Evolutionary conservation across 2,888 invertebrate species (phyloP).

Genomic region (Tetheella fluctuosa): DNA sequence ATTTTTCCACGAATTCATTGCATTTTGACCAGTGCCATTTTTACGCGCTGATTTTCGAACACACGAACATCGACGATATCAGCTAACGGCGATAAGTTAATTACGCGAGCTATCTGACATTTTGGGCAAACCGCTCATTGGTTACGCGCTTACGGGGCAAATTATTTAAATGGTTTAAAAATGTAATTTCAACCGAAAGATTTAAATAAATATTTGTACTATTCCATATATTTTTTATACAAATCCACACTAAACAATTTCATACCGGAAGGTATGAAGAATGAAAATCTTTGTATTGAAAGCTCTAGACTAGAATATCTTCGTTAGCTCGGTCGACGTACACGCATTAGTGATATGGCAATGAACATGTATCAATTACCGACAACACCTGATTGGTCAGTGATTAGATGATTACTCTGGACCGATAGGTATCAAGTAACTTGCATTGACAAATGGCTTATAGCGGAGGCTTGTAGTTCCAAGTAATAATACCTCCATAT

Average conservation of each 20-base stretch:
- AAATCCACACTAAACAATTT: too few relatives aligned
- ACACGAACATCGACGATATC: slow-evolving; percentile 35
- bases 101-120: slow-evolving; percentile 53
- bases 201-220: too few relatives aligned
- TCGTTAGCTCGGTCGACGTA: neutral
- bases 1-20: slow-evolving; percentile 74
- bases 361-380: slow-evolving; percentile 30
- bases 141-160: slow-evolving; percentile 20
- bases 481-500: slow-evolving; percentile 67
- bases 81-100: slow-evolving; percentile 52
- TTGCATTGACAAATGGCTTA: slow-evolving; percentile 46
- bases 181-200: neutral
- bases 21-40: slow-evolving; percentile 55
- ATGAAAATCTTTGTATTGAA: too few relatives aligned
- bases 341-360: neutral
- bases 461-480: slow-evolving; percentile 48
- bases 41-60: slow-evolving; percentile 49
- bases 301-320: neutral
- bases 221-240: too few relatives aligned
- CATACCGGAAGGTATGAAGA: too few relatives aligned
- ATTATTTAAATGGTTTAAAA: neutral
- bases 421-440: slow-evolving; percentile 37
- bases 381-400: slow-evolving; percentile 26
- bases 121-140: slow-evolving; percentile 40
- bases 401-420: slow-evolving; percentile 48